Evolutionary conservation across 2,888 invertebrate species (phyloP), one percentile per base, ranked within the genome.

Genomic region (Lomographa bimaculata): DNA sequence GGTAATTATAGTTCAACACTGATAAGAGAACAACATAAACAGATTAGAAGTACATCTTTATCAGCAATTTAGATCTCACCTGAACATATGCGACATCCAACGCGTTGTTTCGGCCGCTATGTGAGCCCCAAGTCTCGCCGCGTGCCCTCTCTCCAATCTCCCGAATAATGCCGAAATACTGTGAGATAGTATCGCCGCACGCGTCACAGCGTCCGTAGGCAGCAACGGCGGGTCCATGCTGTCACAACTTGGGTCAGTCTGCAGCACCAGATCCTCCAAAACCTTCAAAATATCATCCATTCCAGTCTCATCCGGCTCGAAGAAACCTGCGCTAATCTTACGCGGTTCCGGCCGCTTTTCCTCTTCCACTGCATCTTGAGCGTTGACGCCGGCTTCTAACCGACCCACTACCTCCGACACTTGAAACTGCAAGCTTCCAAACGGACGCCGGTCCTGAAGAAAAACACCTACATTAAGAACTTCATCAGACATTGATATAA

Each of bases 61-160:
- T 42, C 30, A 3, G 14, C 2, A 4, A 14, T 14, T 34, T 21
- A 27, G 24, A 52, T 46, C 74, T 68, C 72, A 94, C 95, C 94
- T 94, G 84, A 97, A 97, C 66, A 97, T 91, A 64, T 96, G 94
- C 33, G 95, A 93, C 62, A 97, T 89, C 97, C 97, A 97, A 54
- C 95, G 87, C 2, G 96, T 95, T 0, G 96, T 95, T 68, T 97
- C 97, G 14, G 94, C 93, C 0, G 95, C 94, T 54, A 98, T 92
- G 60, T 95, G 93, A 20, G 94, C 93, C 21, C 96, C 94, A 8
- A 98, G 90, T 59, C 94, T 92, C 37, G 95, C 93, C 34, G 97
- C 91, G 74, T 96, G 94, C 50, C 91, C 90, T 23, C 95, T 90
- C 49, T 96, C 96, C 49, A 98, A 77, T 33, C 95, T 93, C n/a